Evolutionary conservation across 2,888 invertebrate species (phyloP), one percentile per base, ranked within the genome.

Genomic region (Falcaria lacertinaria): DNA sequence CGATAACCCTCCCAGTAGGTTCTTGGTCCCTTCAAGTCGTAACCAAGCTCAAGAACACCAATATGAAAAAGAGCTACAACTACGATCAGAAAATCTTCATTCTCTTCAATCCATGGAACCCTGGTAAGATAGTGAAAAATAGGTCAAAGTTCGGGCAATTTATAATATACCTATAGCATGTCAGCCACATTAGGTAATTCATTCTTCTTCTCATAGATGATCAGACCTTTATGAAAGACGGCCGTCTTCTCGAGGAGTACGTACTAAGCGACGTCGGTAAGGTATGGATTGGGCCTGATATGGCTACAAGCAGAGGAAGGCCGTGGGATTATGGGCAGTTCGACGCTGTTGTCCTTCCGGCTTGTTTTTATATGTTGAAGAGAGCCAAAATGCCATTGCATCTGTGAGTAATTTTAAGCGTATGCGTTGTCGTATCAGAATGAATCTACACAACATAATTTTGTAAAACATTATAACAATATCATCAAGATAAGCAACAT

Each of bases 271-370:
- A 96, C 68, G 92, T 94, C n/a, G 96, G 96, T 36, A 95, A 96
- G 74, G 93, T 97, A 33, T 97, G 95, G 94, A 92, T 95, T 13
- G 96, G 96, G 0, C 93, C 95, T 22, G 22, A 22, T 0, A 91
- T 92, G 60, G 93, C 92, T 44, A 91, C 92, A 34, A 92, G 93
- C 14, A 89, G 92, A 11, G 95, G 96, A n/a, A 90, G 95, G 40
- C 93, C 94, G 56, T 97, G 96, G 96, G 91, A 94, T 28, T 96
- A 93, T 67, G 96, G 95, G 0, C 96, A 96, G 84, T 95, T 95
- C 62, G 94, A 95, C 46, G 92, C 91, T 0, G 89, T 90, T 1
- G 92, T 94, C 1, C 80, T 95, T 11, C 94, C 94, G 0, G 93
- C 94, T 0, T 91, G 91, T 47, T 93, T 93, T 90, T 87, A 94